Evolutionary conservation across 2,797 vertebrate species (phyloP).

Genomic region (Euphonia xanthogaster): DNA sequence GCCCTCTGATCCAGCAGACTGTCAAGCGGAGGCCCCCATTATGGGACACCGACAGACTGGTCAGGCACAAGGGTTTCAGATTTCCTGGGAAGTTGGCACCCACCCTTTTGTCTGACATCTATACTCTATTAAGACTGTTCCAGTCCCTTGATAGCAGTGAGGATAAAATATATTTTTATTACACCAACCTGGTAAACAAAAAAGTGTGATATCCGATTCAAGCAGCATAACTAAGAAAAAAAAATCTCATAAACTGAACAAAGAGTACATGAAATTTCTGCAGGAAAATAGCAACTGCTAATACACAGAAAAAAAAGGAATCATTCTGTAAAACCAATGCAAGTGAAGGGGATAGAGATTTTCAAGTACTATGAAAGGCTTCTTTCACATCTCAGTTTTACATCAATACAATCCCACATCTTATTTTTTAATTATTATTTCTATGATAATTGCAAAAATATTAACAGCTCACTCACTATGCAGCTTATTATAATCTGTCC

Average conservation of each 20-base stretch:
- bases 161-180: background rate
- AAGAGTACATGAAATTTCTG: background rate
- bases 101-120: background rate
- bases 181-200: background rate
- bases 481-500: background rate
- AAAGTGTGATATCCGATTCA: background rate
- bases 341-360: background rate
- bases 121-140: background rate
- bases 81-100: background rate
- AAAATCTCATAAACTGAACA: background rate
- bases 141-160: background rate
- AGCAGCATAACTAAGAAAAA: background rate
- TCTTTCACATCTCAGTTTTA: background rate
- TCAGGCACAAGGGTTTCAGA: background rate
- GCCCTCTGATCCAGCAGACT: fast-evolving
- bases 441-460: background rate
- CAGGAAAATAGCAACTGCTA: background rate
- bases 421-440: background rate
- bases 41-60: fast-evolving
- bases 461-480: background rate
- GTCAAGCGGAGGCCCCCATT: fast-evolving
- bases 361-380: background rate
- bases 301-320: background rate
- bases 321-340: background rate
- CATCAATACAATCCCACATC: background rate